A percentile compares a stretch with the other conserved stretches of the same genome.
Evolutionary conservation across 2,888 invertebrate genomes (phyloP).

Genomic region (Siphlonurus alternatus): DNA sequence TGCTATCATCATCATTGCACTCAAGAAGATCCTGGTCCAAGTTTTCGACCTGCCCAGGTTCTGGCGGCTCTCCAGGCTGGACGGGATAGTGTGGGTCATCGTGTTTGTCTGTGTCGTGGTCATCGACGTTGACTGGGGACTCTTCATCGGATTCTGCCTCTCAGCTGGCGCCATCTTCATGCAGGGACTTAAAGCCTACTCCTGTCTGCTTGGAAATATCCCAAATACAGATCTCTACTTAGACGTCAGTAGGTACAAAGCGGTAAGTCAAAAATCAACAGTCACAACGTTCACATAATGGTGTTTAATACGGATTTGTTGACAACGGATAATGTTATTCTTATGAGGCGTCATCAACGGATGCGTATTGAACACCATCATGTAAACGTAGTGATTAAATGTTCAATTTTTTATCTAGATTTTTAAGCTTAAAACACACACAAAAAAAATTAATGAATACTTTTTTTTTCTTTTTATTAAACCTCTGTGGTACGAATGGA

Average conservation of each 20-base stretch:
- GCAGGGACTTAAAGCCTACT: slow-evolving; percentile 42
- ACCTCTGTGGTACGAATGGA: no score
- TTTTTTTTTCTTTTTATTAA: no score
- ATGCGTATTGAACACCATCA: no score
- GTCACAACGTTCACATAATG: no score
- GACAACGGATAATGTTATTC: no score
- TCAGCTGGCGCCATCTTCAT: slow-evolving; percentile 50
- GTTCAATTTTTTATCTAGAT: no score
- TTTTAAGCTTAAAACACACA: no score
- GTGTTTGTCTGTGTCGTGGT: slow-evolving; percentile 53
- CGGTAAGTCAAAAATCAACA: slow-evolving; percentile 33
- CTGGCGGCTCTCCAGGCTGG: slow-evolving; percentile 47
- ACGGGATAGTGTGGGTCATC: slow-evolving; percentile 59
- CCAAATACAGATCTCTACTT: slow-evolving; percentile 47
- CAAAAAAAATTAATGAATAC: no score
- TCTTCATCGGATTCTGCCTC: slow-evolving; percentile 40
- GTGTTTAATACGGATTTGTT: no score
- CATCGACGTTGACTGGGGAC: slow-evolving; percentile 60
- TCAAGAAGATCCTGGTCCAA: slow-evolving; percentile 31
- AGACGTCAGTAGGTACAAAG: slow-evolving; percentile 41
- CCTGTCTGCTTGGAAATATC: slow-evolving; percentile 41
- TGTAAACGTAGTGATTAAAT: no score
- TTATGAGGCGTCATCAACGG: no score
- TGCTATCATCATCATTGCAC: slow-evolving; percentile 34
- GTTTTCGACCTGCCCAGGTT: slow-evolving; percentile 44